phyloP scores from a whole-genome alignment of 30 jellyfish, hydroid and myxozoan genomes.

The Aurelia aurita region DNA sequence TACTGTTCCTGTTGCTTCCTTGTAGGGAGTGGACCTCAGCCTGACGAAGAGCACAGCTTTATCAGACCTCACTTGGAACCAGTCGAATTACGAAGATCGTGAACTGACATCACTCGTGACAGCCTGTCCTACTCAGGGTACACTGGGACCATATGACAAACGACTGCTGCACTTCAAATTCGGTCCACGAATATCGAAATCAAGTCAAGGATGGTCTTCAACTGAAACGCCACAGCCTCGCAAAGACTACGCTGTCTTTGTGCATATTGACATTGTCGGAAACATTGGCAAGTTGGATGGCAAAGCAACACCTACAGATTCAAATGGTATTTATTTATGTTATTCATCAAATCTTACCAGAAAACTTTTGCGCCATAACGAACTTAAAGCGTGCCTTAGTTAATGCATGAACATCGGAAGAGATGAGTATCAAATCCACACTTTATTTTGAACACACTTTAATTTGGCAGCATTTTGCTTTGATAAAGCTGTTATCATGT shows the following conservation, averaged over 20 bases:
- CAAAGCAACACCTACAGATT: slow-evolving; percentile 1
- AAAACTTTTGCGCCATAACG: too few relatives aligned
- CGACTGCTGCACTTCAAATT: slow-evolving; percentile 80
- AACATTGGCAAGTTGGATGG: slow-evolving; percentile 34
- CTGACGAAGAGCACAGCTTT: slow-evolving; percentile 68
- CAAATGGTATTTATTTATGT: slow-evolving; percentile 30
- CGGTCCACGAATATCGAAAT: slow-evolving; percentile 72
- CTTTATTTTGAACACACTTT: too few relatives aligned
- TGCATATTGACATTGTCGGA: slow-evolving; percentile 84
- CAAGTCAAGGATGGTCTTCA: slow-evolving; percentile 80
- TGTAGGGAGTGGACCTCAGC: slow-evolving; percentile 93
- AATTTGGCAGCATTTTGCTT: too few relatives aligned
- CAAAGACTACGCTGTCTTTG: slow-evolving; percentile 87
- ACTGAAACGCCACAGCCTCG: slow-evolving; percentile 79
- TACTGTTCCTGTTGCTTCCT: neutral
- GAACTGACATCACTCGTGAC: slow-evolving; percentile 78
- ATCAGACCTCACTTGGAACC: neutral
- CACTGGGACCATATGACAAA: slow-evolving; percentile 74
- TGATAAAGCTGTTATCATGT: too few relatives aligned
- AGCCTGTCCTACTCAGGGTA: slow-evolving; percentile 91
- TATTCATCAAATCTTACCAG: neutral
- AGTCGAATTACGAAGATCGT: slow-evolving; percentile 1
- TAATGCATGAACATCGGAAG: too few relatives aligned
- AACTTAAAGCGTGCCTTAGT: too few relatives aligned
- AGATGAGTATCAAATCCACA: too few relatives aligned